These are phyloP conservation scores for Pelobates cultripes DNA, from an alignment of 2,797 vertebrate species.

Conservation along the genomic window DNA sequence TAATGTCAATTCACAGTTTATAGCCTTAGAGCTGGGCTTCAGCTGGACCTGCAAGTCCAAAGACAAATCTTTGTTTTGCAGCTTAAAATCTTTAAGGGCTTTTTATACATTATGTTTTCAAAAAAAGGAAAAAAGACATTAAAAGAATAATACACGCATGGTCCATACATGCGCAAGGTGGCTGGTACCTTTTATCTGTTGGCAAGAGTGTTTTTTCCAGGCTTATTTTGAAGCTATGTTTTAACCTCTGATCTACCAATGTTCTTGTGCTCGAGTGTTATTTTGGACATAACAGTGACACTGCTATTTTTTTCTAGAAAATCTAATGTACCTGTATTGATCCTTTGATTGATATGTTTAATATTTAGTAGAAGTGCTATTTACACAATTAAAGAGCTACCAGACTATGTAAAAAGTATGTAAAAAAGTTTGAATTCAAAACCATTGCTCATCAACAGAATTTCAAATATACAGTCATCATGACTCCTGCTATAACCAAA, in stretches of 20 bases:
- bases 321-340: not conserved
- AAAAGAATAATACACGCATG: constrained; percentile 3
- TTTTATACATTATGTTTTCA: constrained; percentile 28
- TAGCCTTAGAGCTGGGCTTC: constrained; percentile 37
- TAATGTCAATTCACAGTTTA: constrained; percentile 31
- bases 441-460: not conserved
- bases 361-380: not conserved
- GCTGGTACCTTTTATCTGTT: not conserved
- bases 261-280: not conserved
- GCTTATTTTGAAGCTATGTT: not conserved
- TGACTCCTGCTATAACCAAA: constrained; percentile 26
- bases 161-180: not conserved
- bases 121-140: not conserved
- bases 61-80: constrained; percentile 11
- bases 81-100: constrained; percentile 38
- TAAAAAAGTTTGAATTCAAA: not conserved
- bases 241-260: not conserved
- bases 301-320: not conserved
- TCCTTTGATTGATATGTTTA: not conserved
- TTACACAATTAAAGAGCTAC: not conserved
- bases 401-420: too few species aligned
- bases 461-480: not conserved
- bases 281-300: not conserved
- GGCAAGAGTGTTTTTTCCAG: too few species aligned
- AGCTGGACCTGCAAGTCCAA: constrained; percentile 46